Conservation (phyloP, 2,113 vertebrate species). For the Mastomys natalensis region DNA sequence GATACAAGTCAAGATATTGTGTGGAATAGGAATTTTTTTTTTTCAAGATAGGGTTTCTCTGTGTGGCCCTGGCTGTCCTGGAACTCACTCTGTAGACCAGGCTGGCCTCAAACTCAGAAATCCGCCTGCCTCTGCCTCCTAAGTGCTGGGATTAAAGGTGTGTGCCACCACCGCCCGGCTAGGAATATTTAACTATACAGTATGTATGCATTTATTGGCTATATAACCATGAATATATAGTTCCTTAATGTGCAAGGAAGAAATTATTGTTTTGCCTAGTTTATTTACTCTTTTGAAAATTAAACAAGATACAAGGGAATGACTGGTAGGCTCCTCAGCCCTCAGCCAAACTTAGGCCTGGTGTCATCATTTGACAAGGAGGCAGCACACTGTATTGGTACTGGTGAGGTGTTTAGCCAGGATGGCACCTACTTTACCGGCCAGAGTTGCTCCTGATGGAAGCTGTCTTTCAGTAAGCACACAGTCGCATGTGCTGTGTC, state of each 20-base stretch:
- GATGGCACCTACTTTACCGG: not conserved
- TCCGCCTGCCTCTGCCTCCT: too few species aligned
- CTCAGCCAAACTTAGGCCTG: not conserved
- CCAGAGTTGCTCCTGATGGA: not conserved
- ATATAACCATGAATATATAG: not conserved
- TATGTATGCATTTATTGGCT: not conserved
- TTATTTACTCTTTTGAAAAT: not conserved
- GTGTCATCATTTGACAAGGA: not conserved
- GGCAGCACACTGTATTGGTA: accelerated
- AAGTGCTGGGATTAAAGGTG: too few species aligned
- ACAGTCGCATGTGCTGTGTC: not conserved
- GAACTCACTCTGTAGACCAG: too few species aligned
- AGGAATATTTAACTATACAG: not conserved
- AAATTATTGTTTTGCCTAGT: not conserved
- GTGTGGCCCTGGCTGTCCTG: too few species aligned
- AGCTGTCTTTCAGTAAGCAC: not conserved
- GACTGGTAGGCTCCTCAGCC: not conserved
- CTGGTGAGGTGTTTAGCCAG: not conserved
- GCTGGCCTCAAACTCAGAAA: too few species aligned
- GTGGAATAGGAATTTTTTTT: not conserved
- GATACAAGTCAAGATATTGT: too few species aligned
- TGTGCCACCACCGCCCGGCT: too few species aligned
- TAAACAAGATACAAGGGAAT: not conserved
- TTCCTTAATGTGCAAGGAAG: not conserved
- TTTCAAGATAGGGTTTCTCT: too few species aligned